Conservation (phyloP, 2,888 invertebrate genomes). For the Augiades crinisus region DNA sequence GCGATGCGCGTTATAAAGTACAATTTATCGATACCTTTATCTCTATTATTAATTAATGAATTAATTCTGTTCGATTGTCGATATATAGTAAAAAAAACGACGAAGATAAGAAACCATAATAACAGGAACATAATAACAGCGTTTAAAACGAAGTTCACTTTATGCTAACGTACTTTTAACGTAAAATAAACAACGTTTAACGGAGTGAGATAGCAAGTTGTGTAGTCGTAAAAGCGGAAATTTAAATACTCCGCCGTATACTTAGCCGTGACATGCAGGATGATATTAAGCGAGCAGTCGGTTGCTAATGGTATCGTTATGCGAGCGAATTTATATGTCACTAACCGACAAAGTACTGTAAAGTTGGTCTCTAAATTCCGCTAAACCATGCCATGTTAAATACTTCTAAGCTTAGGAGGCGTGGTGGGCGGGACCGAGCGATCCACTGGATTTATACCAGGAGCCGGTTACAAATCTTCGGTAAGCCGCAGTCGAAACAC, state of each 20-base stretch:
- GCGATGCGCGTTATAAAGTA: slow-evolving; percentile 55
- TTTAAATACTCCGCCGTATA: slow-evolving; percentile 9
- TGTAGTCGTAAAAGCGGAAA: slow-evolving; percentile 12
- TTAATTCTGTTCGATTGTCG: no score
- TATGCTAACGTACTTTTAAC: no score
- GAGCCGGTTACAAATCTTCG: slow-evolving; percentile 40
- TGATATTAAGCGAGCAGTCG: slow-evolving; percentile 5
- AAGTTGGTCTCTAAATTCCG: slow-evolving; percentile 33
- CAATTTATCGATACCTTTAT: slow-evolving; percentile 57
- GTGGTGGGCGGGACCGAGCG: slow-evolving; percentile 30
- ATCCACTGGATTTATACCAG: slow-evolving; percentile 38
- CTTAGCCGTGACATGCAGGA: not conserved
- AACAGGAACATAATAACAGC: no score
- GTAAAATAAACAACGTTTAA: slow-evolving; percentile 9
- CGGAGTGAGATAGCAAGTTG: slow-evolving; percentile 11
- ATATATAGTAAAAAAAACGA: no score
- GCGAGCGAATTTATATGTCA: slow-evolving; percentile 36
- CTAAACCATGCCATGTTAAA: slow-evolving; percentile 32
- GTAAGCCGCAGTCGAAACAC: slow-evolving; percentile 39
- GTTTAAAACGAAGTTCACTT: no score
- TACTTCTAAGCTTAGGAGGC: slow-evolving; percentile 34
- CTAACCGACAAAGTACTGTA: slow-evolving; percentile 34
- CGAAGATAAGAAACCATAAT: no score
- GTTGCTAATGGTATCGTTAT: slow-evolving; percentile 8
- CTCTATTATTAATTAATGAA: slow-evolving; percentile 47